phyloP scores from a whole-genome alignment of 2,113 vertebrate genomes.

The Tragulus kanchil region DNA sequence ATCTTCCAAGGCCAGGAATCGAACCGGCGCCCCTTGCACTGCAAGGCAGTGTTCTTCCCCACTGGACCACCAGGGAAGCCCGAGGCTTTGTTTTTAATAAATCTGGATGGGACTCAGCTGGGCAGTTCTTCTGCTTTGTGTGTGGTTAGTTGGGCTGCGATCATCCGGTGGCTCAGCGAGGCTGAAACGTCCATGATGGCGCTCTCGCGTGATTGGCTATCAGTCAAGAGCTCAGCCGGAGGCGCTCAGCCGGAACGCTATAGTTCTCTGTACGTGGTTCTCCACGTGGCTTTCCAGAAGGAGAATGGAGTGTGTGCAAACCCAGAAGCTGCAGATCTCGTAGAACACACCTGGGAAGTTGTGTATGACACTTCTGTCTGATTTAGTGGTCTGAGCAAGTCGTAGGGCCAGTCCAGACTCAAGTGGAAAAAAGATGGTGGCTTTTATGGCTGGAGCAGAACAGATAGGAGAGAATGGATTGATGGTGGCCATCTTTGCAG shows the following conservation, averaged over 20 bases:
- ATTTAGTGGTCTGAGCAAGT: neutral
- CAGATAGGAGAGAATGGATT: neutral
- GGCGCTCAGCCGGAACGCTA: neutral
- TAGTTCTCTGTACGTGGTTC: neutral
- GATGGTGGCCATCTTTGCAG: neutral
- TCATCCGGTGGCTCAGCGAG: neutral
- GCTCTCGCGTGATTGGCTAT: neutral
- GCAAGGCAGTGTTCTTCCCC: too few relatives aligned
- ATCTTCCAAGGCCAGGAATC: too few relatives aligned
- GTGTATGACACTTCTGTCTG: neutral
- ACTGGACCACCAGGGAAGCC: too few relatives aligned
- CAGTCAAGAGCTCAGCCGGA: neutral
- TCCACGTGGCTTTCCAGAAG: neutral
- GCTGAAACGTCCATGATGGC: neutral
- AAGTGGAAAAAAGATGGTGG: neutral
- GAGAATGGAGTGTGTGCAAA: neutral
- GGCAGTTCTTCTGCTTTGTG: neutral
- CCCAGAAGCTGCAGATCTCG: neutral
- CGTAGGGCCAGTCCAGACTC: neutral
- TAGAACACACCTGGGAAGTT: neutral
- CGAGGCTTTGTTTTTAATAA: neutral
- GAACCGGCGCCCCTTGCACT: too few relatives aligned
- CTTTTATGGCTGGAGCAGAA: neutral
- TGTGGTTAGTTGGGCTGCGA: neutral
- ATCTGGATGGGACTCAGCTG: neutral